These are phyloP conservation scores for Amphipyra tragopoginis DNA, from an alignment of 2,888 invertebrate genomes.

Conservation along the genomic window DNA sequence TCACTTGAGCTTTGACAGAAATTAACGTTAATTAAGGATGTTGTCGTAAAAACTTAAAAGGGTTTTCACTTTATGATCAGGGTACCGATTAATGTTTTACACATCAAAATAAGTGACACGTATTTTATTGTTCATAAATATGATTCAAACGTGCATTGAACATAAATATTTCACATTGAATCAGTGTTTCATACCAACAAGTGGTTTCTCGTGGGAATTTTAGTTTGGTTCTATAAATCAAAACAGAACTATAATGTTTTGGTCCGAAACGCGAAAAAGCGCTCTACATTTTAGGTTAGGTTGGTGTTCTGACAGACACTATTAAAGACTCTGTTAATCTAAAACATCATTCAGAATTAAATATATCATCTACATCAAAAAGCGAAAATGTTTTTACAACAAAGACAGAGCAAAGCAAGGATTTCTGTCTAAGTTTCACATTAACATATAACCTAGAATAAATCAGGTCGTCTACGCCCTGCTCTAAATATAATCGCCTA, in stretches of 20 bases:
- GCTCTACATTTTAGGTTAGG: constrained; percentile 3
- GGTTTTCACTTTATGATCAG: constrained; percentile 5
- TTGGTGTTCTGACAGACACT: constrained; percentile 12
- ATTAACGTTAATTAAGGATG: constrained; percentile 25
- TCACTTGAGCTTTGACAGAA: constrained; percentile 30
- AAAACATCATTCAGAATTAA: constrained; percentile 24
- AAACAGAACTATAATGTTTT: constrained; percentile 11
- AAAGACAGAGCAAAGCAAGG: constrained; percentile 36
- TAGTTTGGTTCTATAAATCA: constrained; percentile 23
- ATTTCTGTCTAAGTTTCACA: constrained; percentile 21
- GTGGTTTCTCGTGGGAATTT: constrained; percentile 42
- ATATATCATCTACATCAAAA: constrained; percentile 5
- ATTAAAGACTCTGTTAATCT: constrained; percentile 20
- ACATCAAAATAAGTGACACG: constrained; percentile 24
- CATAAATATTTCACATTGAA: constrained; percentile 13
- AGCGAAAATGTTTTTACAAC: constrained; percentile 26
- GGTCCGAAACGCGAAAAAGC: constrained; percentile 4
- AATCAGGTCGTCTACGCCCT: constrained; percentile 30
- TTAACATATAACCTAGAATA: constrained; percentile 46
- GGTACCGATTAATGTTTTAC: constrained; percentile 25
- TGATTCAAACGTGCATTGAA: constrained; percentile 23
- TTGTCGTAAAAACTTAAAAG: constrained; percentile 10
- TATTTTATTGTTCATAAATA: constrained; percentile 32
- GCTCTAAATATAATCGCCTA: constrained; percentile 55
- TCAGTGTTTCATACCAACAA: constrained; percentile 23